Evolutionary conservation across 2,797 vertebrate species (phyloP), one percentile per base, ranked within the genome.

Genomic region (Salmo trutta): DNA sequence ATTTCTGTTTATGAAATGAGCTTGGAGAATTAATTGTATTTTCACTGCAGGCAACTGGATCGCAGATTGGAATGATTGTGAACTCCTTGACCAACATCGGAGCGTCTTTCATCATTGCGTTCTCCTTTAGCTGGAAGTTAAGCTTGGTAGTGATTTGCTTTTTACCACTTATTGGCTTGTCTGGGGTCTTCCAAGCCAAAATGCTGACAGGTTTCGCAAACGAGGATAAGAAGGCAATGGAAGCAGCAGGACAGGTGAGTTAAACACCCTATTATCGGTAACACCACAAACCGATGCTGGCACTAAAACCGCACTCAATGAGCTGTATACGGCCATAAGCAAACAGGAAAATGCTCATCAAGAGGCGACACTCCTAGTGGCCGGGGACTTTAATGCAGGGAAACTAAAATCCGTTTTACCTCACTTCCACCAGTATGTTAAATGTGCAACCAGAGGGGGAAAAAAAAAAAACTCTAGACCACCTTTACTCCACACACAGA

Each of bases 61-160:
- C 94, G 71, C 95, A 95, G 91, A 95, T 96, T 7, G 95, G 95
- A 79, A 94, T 95, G 93, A 88, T 95, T 3, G 90, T 96, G 27
- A 93, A 91, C 83, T 94, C 95, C 0, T 4, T 96, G 86, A 93
- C 93, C 74, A 95, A 80, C 85, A 93, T 96, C 5, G 94, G 93
- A 53, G 93, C 85, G 0, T 93, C 95, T 1, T 89, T 95, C 74
- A 93, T 95, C 84, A 95, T 96, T 56, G 93, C 95, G 19, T 94
- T 95, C 78, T 95, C 92, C 93, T 95, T 93, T 85, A 95, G 95
- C 77, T 96, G 95, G 95, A 96, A 96, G 83, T 83, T 96, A 78
- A 90, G 92, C 12, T 81, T 96, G 24, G 92, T 96, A 7, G 92
- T 95, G 16, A 72, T 91, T 78, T 95, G 94, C 83, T 96, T 96